Base-by-base conservation (phyloP, 2,113 vertebrate species). In the Myxocyprinus asiaticus region DNA sequence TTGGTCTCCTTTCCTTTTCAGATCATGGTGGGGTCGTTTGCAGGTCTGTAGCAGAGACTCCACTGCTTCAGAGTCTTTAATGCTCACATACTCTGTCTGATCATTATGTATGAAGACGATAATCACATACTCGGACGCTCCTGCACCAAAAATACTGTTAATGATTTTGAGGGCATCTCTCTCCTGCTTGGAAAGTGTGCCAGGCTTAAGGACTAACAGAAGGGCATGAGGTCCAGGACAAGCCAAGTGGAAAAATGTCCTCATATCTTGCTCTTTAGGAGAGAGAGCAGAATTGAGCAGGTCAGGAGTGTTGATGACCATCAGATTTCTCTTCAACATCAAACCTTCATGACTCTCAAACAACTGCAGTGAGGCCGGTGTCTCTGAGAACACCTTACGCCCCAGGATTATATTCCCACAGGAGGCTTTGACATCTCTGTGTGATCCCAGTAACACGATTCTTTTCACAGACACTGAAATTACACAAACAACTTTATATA, bases 181-280 rank as follows among this genome's bases (percentile, higher is more conserved):
- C 2, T 59, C 42, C 6, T 14, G 62, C 4, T 67, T 4, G 58
- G 42, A 56, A 44, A 58, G n/a, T 43, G 17, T 44, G 10, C 76
- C 51, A 51, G 6, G 2, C 43, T 77, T n/a, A 3, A 66, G 76
- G 11, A 77, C 76, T 9, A 65, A 55, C 5, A 77, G n/a, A 5
- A 77, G 55, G 8, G 42, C 76, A 58, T 77, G 42, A 55, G 76
- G 76, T 67, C n/a, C 76, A 17, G 76, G 50, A 17, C 3, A n/a
- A 67, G 12, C 45, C 2, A 77, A 12, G 14, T 3, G 6, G 14
- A 77, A 55, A 5, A 8, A 77, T 9, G 5, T 67, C 51, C 14
- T 17, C 10, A 59, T 4, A 9, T 51, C n/a, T 11, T 47, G 42
- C 17, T 77, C 51, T 43, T 66, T 63, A 55, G 33, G 11, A 8